These are phyloP conservation scores for Crenichthys baileyi DNA, from an alignment of 2,797 vertebrate genomes.

Conservation along the genomic window DNA sequence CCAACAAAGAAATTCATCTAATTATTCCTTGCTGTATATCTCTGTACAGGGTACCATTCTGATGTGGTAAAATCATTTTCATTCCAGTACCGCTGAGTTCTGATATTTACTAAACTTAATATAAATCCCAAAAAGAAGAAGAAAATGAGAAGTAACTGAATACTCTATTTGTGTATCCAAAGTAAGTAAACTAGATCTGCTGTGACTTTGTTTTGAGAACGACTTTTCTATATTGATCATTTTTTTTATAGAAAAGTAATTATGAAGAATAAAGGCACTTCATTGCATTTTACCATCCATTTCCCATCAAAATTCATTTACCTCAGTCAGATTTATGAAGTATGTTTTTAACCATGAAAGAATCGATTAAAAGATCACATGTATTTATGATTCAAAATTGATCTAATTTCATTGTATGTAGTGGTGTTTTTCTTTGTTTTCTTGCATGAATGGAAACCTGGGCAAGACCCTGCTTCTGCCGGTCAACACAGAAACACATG, in stretches of 20 bases:
- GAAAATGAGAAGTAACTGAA: constrained; percentile 6
- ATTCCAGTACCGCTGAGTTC: constrained; percentile 33
- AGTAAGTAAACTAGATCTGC: constrained; percentile 22
- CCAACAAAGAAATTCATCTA: constrained; percentile 66
- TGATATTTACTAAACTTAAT: constrained; percentile 45
- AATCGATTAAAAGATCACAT: too few species aligned
- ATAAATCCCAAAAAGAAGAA: constrained; percentile 13
- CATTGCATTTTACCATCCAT: neutral
- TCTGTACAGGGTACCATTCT: constrained; percentile 57
- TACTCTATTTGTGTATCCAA: constrained; percentile 15
- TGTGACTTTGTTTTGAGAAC: neutral
- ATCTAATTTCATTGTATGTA: too few species aligned
- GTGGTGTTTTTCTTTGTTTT: too few species aligned
- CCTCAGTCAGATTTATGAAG: too few species aligned
- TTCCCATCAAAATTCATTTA: neutral
- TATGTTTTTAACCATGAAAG: too few species aligned
- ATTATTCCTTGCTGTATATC: constrained; percentile 74
- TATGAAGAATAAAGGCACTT: neutral
- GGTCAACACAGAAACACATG: too few species aligned
- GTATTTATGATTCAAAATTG: too few species aligned
- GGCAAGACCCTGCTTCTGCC: too few species aligned
- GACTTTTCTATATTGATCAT: neutral
- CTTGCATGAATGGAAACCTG: too few species aligned
- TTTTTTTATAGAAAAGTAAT: neutral
- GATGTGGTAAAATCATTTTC: constrained; percentile 40